Conservation (phyloP, 2,113 vertebrate genomes). For the Zosterops hypoxanthus region DNA sequence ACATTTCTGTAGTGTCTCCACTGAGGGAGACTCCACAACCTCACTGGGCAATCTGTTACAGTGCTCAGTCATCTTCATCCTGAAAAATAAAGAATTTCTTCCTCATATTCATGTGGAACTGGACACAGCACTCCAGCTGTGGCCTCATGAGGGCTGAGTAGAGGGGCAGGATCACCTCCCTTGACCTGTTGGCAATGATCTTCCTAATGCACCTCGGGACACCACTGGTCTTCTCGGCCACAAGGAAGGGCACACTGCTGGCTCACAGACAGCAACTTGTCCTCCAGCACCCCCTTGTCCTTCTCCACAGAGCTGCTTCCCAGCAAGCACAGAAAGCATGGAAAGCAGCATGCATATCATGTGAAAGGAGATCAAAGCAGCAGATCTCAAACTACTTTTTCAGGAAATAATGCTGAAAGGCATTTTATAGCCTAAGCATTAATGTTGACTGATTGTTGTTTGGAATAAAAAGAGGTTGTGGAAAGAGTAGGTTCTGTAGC, state of each 20-base stretch:
- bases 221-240: neutral
- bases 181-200: neutral
- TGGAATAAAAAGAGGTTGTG: neutral
- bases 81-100: neutral
- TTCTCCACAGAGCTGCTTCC: neutral
- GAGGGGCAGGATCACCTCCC: neutral
- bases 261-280: rapidly evolving
- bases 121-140: neutral
- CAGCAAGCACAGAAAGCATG: neutral
- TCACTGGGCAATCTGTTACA: neutral
- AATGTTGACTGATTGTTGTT: neutral
- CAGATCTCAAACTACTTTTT: neutral
- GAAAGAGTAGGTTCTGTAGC: neutral
- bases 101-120: neutral
- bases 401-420: neutral
- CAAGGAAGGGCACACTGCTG: neutral
- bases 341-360: rapidly evolving
- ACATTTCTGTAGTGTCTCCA: neutral
- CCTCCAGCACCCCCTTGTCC: neutral
- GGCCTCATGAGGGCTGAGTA: neutral
- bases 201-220: neutral
- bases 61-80: neutral
- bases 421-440: neutral
- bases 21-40: neutral
- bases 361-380: neutral